phyloP scores from a whole-genome alignment of 1,140 invertebrate genomes.

The Ceratosolen fusciceps region DNA sequence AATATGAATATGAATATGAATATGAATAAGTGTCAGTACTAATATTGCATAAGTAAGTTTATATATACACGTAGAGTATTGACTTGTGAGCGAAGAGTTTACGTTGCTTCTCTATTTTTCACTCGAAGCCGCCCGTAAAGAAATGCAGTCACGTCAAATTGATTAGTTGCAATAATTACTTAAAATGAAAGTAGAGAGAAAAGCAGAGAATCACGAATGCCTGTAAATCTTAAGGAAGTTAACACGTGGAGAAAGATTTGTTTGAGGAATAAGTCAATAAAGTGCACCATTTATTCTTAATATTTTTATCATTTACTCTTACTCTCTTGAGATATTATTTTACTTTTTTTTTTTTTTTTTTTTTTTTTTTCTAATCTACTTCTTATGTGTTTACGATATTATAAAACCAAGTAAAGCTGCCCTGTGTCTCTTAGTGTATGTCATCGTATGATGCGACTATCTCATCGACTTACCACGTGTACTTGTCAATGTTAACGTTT shows the following conservation, averaged over 20 bases:
- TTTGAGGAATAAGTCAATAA: background rate
- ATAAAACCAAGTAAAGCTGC: background rate
- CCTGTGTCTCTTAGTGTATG: background rate
- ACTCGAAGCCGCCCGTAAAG: background rate
- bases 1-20: background rate
- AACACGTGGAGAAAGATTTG: background rate
- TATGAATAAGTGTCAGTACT: background rate
- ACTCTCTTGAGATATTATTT: no score
- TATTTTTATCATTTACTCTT: background rate
- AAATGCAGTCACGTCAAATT: background rate
- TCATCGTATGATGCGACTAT: constrained; percentile 2
- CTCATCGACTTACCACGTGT: background rate
- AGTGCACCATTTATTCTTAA: background rate
- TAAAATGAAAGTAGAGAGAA: background rate
- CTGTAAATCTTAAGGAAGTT: background rate
- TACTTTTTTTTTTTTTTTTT: no score
- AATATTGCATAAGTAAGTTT: background rate
- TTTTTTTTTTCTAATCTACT: no score
- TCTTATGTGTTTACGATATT: background rate
- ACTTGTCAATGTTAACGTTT: background rate
- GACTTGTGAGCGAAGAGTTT: background rate
- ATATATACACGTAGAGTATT: background rate
- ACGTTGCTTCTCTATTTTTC: background rate
- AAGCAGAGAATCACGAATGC: background rate
- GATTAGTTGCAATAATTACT: background rate